Evolutionary conservation across 2,797 vertebrate species (phyloP), one percentile per base, ranked within the genome.

Genomic region (Hippopotamyrus pictus): DNA sequence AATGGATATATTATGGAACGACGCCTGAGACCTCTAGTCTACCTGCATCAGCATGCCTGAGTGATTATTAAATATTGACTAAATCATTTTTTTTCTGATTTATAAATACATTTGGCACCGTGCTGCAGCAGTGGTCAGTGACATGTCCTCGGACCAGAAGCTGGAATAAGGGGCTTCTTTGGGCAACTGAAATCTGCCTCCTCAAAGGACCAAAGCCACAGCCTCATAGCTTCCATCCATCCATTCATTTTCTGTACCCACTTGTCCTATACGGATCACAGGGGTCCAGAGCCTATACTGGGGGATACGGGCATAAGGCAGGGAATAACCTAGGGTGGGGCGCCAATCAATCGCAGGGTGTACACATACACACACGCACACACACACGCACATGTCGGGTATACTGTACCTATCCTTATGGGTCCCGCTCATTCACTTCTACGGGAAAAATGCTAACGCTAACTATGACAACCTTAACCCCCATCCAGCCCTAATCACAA

Each of bases 21-120:
- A 83, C 46, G 79, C 76, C 87, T 65, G 14, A 37, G 73, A 84
- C 86, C 54, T 41, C 46, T 51, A 85, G 53, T 62, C 54, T 54
- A 84, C 37, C 87, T 88, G 73, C 57, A 90, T 88, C 89, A 88
- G 89, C 89, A 84, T 88, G 54, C 85, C 83, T 7, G 76, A 90
- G 87, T 88, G 89, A 90, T 88, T 88, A 84, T 84, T 88, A 90
- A 88, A 90, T 90, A 90, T 90, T 90, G 79, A 88, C 89, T n/a
- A 69, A 90, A 90, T 88, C 50, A 29, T 88, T 90, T 88, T 87
- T 89, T 89, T 76, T 76, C 57, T 29, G 17, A 41, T 87, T 82
- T 90, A 84, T 90, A 65, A 90, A 88, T 88, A 90, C 33, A 88
- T 84, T 54, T 90, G 87, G 89, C 44, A 85, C 41, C 19, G 22